Base-by-base conservation (phyloP, 2,797 vertebrate genomes). In the Sebastiscus albofasciatus region DNA sequence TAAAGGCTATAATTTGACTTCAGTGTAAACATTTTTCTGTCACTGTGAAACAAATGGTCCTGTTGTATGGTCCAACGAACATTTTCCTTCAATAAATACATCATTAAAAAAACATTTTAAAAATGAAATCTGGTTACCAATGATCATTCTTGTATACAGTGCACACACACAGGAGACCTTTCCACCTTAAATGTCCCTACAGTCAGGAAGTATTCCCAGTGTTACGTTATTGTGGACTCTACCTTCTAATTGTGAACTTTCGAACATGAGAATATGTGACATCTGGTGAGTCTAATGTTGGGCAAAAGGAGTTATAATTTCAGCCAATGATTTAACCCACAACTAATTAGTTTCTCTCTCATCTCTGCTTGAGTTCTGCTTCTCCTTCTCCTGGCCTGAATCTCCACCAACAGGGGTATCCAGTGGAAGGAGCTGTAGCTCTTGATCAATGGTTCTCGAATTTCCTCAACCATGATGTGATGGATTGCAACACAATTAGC, bases 401-500 rank as follows among this genome's bases (percentile, higher is more conserved):
- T 89, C 85, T 89, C 74, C 42, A 34, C 65, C 66, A 76, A 64
- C 74, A 52, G 26, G 54, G 77, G 68, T 58, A 74, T 82, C 70
- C 72, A 76, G 62, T 65, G 72, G 70, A 84, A 72, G 55, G 72
- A 84, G 52, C 68, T 59, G 55, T 9, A 65, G 79, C 61, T 79
- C 77, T 77, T 80, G 78, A 92, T 93, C 86, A 79, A 81, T 89
- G 83, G 67, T 9, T 74, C 81, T 81, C 71, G 34, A 87, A 72
- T 87, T 83, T 85, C 64, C 58, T 77, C 73, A 27, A 59, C 62
- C 69, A 82, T 73, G 64, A 82, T 77, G 73, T 82, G 82, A 89
- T 69, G 79, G 79, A 87, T 81, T 62, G 56, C 64, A 72, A 56
- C 72, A 85, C 80, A 88, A 90, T 93, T 90, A 93, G 82, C 18